These are phyloP conservation scores for Halictus rubicundus DNA, from an alignment of 1,140 invertebrate species.

Conservation along the genomic window DNA sequence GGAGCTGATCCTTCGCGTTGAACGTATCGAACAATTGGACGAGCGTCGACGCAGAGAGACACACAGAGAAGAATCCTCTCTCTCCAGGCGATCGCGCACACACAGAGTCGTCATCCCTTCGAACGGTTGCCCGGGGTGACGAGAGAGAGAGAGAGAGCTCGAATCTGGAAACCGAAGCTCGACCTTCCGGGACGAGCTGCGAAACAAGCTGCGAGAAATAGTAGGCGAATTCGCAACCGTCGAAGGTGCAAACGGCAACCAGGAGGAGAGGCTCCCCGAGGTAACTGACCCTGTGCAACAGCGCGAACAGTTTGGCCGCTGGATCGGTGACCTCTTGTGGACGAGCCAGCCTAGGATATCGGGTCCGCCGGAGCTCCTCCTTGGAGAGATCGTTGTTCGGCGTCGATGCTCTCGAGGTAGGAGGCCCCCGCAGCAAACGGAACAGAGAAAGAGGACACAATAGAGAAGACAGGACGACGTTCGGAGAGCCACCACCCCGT, in stretches of 20 bases:
- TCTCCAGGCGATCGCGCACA: neutral
- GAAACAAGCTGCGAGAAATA: too few relatives aligned
- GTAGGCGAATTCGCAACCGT: too few relatives aligned
- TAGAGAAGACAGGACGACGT: too few relatives aligned
- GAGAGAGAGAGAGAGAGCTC: too few relatives aligned
- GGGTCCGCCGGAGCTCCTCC: neutral
- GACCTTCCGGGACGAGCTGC: too few relatives aligned
- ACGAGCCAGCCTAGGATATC: neutral
- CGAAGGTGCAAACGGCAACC: neutral
- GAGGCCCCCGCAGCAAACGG: neutral
- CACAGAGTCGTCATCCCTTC: neutral
- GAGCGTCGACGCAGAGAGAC: neutral
- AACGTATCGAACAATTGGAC: conserved; percentile 42
- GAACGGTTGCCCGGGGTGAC: neutral
- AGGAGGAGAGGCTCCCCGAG: conserved; percentile 48
- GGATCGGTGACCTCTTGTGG: conserved; percentile 28
- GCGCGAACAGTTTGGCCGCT: conserved; percentile 46
- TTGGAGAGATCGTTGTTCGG: neutral
- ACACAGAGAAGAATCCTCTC: too few relatives aligned
- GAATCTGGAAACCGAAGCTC: too few relatives aligned
- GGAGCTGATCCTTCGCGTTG: conserved; percentile 71
- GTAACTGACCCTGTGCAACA: conserved; percentile 78
- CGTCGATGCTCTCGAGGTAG: neutral
- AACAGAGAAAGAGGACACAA: too few relatives aligned
- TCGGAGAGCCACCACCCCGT: too few relatives aligned